Conservation (phyloP, 2,113 vertebrate genomes). For the Apodemus sylvaticus region DNA sequence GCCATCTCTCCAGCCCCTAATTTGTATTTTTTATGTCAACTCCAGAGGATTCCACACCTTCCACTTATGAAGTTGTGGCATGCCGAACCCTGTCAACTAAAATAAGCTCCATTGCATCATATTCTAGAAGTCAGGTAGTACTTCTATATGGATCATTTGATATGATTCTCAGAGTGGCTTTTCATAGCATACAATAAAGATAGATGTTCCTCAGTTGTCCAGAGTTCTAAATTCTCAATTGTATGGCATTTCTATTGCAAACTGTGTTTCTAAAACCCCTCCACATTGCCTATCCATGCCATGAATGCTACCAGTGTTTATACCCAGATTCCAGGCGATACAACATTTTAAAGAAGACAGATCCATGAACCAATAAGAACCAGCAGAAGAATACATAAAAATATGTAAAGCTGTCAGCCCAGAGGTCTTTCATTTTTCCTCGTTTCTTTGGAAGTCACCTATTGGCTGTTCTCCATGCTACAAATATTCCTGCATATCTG, state of each 20-base stretch:
- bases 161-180: background rate
- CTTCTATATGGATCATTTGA: background rate
- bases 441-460: background rate
- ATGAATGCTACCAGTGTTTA: background rate
- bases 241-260: background rate
- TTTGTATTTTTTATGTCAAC: background rate
- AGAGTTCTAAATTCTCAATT: background rate
- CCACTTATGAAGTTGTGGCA: background rate
- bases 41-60: background rate
- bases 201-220: background rate
- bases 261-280: background rate
- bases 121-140: background rate
- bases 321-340: background rate
- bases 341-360: constrained; percentile 1
- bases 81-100: background rate
- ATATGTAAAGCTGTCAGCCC: background rate
- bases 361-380: background rate
- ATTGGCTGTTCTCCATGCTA: constrained; percentile 12
- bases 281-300: rapidly evolving
- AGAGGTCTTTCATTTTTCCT: background rate
- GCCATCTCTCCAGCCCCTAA: background rate
- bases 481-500: background rate
- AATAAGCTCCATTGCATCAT: background rate
- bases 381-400: constrained; percentile 1
- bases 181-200: background rate